Evolutionary conservation across 2,113 vertebrate genomes (phyloP).

Genomic region (Vicugna pacos): DNA sequence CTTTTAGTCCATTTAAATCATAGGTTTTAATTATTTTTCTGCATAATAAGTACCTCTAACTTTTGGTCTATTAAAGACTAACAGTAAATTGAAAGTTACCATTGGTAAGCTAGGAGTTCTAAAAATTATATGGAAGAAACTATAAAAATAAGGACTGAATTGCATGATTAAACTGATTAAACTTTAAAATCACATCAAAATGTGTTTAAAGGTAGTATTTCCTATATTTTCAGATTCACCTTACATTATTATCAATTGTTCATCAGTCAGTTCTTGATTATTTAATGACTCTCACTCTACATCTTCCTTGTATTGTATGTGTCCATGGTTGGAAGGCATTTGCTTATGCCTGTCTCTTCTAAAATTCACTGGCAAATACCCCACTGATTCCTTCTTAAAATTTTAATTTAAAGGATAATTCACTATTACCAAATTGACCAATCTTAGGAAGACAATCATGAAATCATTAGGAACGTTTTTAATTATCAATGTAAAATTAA

Average conservation of each 20-base stretch:
- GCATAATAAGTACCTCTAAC: conserved; percentile 41
- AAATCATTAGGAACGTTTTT: neutral
- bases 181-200: neutral
- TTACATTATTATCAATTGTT: neutral
- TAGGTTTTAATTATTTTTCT: conserved; percentile 70
- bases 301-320: neutral
- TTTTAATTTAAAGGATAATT: neutral
- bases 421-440: neutral
- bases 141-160: neutral
- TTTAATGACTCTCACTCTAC: neutral
- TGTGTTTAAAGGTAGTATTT: neutral
- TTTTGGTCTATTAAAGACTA: conserved; percentile 57
- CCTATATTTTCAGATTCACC: neutral
- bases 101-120: conserved; percentile 1
- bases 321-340: neutral
- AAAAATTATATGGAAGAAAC: conserved; percentile 1
- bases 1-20: conserved; percentile 53
- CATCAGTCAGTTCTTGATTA: neutral
- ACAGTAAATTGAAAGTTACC: conserved; percentile 38
- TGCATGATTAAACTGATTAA: neutral
- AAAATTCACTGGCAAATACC: neutral
- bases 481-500: neutral
- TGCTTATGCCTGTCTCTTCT: neutral
- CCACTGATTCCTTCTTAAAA: neutral
- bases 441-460: neutral